These are phyloP conservation scores for Pseudochromis fuscus DNA, from an alignment of 2,797 vertebrate genomes.

Conservation along the genomic window DNA sequence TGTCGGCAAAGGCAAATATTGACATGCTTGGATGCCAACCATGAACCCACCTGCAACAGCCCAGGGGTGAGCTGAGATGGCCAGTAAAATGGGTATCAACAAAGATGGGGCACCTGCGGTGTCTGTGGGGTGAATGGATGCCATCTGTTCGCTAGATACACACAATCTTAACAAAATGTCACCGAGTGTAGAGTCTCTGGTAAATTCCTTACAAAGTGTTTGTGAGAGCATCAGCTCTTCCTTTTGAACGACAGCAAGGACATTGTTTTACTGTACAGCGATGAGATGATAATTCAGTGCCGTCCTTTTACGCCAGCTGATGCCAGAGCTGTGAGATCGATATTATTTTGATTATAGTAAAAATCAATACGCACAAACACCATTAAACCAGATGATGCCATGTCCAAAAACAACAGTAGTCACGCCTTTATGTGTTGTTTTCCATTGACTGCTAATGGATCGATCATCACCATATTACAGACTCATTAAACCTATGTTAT, in stretches of 20 bases:
- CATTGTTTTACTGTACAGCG: slow-evolving; percentile 1
- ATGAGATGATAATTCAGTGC: not conserved
- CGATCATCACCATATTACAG: slow-evolving; percentile 21
- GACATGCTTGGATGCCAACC: slow-evolving; percentile 46
- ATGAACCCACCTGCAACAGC: slow-evolving; percentile 58
- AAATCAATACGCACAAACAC: slow-evolving; percentile 56
- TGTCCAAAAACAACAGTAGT: slow-evolving; percentile 10
- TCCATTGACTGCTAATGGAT: slow-evolving; percentile 26
- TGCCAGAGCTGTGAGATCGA: slow-evolving; percentile 41
- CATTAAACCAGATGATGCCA: slow-evolving; percentile 49
- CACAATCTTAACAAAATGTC: slow-evolving; percentile 13
- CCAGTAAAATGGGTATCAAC: slow-evolving; percentile 37
- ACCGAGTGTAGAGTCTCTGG: slow-evolving; percentile 1
- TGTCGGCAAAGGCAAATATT: slow-evolving; percentile 54
- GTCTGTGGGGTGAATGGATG: slow-evolving; percentile 17
- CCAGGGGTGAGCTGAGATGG: slow-evolving; percentile 52
- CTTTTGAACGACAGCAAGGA: slow-evolving; percentile 2
- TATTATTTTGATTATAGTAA: slow-evolving; percentile 62
- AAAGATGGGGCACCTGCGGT: slow-evolving; percentile 38
- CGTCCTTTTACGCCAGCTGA: slow-evolving; percentile 10
- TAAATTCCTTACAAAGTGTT: slow-evolving; percentile 6
- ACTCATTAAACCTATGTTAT: slow-evolving; percentile 24
- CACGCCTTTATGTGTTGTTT: slow-evolving; percentile 18
- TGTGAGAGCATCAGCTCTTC: not conserved
- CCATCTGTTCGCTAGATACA: slow-evolving; percentile 57